Conservation (phyloP, 2,113 vertebrate species). For the Chionodraco myersi region DNA sequence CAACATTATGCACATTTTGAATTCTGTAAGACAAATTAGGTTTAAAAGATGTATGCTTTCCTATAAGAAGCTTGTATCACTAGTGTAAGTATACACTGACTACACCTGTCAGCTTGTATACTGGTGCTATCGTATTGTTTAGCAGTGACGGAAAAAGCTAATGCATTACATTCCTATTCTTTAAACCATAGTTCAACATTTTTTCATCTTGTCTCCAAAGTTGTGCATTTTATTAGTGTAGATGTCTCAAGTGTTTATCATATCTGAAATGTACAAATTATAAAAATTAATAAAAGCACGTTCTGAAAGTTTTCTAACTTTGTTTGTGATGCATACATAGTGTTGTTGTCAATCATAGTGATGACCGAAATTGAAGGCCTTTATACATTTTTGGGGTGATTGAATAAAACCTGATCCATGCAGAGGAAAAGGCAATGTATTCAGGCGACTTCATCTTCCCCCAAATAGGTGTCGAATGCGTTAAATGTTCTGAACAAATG, state of each 20-base stretch:
- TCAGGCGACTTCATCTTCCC: neutral
- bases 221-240: constrained; percentile 84
- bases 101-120: constrained; percentile 77
- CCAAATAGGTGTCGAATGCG: neutral
- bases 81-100: constrained; percentile 65
- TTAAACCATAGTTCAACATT: constrained; percentile 56
- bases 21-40: constrained; percentile 50
- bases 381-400: neutral
- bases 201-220: constrained; percentile 64
- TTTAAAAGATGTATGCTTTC: constrained; percentile 33
- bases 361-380: neutral
- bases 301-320: constrained; percentile 89
- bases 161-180: constrained; percentile 54
- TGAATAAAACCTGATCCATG: neutral
- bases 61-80: constrained; percentile 15
- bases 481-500: constrained; percentile 3
- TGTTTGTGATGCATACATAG: constrained; percentile 32
- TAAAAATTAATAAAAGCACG: constrained; percentile 91
- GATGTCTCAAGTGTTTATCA: constrained; percentile 88
- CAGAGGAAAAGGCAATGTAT: neutral
- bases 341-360: neutral
- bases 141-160: constrained; percentile 55
- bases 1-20: constrained; percentile 57
- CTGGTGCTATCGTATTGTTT: constrained; percentile 88
- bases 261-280: constrained; percentile 91